Evolutionary conservation across 2,113 vertebrate genomes (phyloP).

Genomic region (Larimichthys polyactis): DNA sequence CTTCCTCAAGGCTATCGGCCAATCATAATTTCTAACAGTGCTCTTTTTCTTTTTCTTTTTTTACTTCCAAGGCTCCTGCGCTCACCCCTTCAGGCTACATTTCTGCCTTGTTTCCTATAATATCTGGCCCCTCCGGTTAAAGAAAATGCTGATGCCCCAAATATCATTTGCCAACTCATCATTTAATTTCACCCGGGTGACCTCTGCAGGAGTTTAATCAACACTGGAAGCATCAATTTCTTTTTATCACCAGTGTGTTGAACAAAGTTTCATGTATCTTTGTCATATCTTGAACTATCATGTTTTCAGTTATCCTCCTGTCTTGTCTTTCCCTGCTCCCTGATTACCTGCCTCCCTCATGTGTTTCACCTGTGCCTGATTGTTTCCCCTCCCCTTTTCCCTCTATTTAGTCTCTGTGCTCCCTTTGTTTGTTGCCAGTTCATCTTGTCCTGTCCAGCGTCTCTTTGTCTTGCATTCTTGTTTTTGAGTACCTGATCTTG

Average conservation of each 20-base stretch:
- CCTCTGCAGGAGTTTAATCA: neutral
- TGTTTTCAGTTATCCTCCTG: too few relatives aligned
- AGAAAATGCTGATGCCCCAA: conserved; percentile 4
- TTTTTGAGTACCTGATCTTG: too few relatives aligned
- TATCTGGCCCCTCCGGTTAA: too few relatives aligned
- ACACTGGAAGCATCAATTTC: neutral
- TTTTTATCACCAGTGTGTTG: neutral
- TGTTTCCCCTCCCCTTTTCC: too few relatives aligned
- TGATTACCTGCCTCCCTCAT: too few relatives aligned
- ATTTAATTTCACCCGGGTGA: neutral
- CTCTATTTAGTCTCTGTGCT: too few relatives aligned
- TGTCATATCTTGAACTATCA: too few relatives aligned
- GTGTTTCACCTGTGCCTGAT: too few relatives aligned
- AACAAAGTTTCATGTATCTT: neutral
- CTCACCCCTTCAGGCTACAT: neutral
- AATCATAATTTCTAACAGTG: neutral
- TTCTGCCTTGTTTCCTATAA: neutral
- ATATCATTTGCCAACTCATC: neutral
- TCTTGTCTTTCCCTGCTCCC: too few relatives aligned
- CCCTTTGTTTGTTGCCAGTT: too few relatives aligned
- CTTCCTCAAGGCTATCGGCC: neutral
- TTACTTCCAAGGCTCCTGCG: neutral
- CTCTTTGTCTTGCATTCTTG: too few relatives aligned
- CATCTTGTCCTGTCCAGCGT: too few relatives aligned
- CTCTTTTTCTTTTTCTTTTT: neutral